phyloP scores from a whole-genome alignment of 2,113 vertebrate genomes.

The Rhabdomys dilectus region DNA sequence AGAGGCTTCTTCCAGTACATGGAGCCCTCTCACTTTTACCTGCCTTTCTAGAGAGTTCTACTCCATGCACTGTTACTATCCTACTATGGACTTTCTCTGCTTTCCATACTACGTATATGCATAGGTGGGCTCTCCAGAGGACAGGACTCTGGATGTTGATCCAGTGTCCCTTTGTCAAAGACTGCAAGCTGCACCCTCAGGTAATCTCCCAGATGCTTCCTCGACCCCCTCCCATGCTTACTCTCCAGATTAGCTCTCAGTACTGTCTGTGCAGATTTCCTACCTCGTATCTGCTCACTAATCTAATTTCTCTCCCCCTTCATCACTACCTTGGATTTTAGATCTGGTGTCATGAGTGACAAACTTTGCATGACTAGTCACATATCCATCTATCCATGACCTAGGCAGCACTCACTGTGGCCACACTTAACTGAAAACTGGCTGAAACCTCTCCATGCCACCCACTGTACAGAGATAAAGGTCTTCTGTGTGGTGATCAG shows the following conservation, averaged over 20 bases:
- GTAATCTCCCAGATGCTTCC: no score
- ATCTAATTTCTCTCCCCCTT: not conserved
- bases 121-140: no score
- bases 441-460: not conserved
- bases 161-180: no score
- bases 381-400: not conserved
- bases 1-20: not conserved
- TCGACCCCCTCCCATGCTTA: not conserved
- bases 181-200: no score
- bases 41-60: not conserved
- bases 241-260: not conserved
- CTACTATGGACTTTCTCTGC: not conserved
- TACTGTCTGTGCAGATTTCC: not conserved
- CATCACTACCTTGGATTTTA: not conserved
- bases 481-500: not conserved
- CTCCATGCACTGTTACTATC: not conserved
- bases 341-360: not conserved
- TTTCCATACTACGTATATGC: fast-evolving
- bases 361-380: not conserved
- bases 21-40: not conserved
- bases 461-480: not conserved
- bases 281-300: not conserved
- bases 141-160: no score
- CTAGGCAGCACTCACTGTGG: fast-evolving
- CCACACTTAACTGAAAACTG: not conserved